Base-by-base conservation (phyloP, 92 coral and sea anemone species). In the Phenganax marumi region DNA sequence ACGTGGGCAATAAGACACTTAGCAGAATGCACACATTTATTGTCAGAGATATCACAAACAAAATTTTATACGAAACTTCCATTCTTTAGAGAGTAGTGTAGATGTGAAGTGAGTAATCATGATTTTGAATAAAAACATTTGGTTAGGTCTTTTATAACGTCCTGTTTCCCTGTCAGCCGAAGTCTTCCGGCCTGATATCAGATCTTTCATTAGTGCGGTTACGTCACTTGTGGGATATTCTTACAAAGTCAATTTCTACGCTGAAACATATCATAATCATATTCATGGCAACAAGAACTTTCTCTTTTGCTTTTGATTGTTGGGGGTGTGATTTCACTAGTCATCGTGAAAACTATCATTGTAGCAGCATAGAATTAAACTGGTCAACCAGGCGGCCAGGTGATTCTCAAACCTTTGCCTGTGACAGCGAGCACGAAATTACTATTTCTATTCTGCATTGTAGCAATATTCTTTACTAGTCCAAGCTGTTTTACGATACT, bases 1-100 rank as follows among this genome's bases (percentile, higher is more conserved):
- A 12, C 68, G 82, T 76, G 48, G 98, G 95, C 52, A 84, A 62
- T 66, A 66, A 66, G 49, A 91, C 66, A 33, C 90, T 81, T 74
- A 86, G 87, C 10, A 90, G 76, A 52, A 92, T 86, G 60, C 98
- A 94, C 72, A 90, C 79, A 80, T 94, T 94, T 6, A 92, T 86
- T 8, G 97, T 94, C 66, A 90, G 25, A 25, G 98, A 94, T 19
- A 85, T 87, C 26, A 63, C 73, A 10, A 78, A 48, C 47, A 78
- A 47, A 63, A 52, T 78, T 62, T 22, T 46, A 8, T 49, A 17
- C 49, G 83, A 62, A 78, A 78, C 33, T 61, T 26, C 75, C 80
- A 75, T 85, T 89, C 49, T 89, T 86, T 52, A 64, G 74, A 64
- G 70, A 22, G 22, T 76, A 12, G 77, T 76, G 49, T 8, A 39